Evolutionary conservation across 1,140 invertebrate species (phyloP).

Genomic region (Micrasema minimum): DNA sequence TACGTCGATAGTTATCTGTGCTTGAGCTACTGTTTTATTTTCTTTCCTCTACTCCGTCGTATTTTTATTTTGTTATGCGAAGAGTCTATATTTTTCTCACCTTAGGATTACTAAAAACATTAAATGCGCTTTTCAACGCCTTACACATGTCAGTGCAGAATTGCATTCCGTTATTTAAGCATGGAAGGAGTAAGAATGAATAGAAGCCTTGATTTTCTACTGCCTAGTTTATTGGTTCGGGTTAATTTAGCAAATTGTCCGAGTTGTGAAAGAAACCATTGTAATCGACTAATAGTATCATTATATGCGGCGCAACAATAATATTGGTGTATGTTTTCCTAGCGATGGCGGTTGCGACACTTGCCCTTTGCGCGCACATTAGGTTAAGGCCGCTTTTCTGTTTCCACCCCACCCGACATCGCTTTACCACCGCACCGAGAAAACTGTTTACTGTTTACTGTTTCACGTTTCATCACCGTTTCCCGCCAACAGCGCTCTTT

Average conservation of each 20-base stretch:
- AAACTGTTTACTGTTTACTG: constrained; percentile 7
- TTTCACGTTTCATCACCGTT: constrained; percentile 14
- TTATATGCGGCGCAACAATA: constrained; percentile 14
- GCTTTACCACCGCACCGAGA: not conserved
- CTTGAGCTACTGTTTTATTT: no score
- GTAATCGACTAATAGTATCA: constrained; percentile 8
- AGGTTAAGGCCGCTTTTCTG: constrained; percentile 31
- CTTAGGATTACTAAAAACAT: no score
- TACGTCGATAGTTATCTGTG: no score
- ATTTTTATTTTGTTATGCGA: no score
- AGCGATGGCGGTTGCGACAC: not conserved
- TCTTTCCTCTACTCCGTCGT: no score
- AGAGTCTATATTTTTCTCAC: no score
- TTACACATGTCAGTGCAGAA: no score
- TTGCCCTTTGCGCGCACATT: constrained; percentile 18
- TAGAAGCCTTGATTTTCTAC: no score
- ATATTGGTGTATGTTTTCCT: constrained; percentile 14
- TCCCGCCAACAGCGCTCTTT: constrained; percentile 18
- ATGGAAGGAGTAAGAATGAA: no score
- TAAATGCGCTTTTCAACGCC: no score
- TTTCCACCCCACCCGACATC: not conserved
- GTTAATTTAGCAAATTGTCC: constrained; percentile 5
- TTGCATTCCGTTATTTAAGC: no score
- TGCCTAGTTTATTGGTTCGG: not conserved
- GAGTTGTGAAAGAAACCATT: constrained; percentile 8